These are phyloP conservation scores for Poecilia picta DNA, from an alignment of 2,797 vertebrate species.

Conservation along the genomic window DNA sequence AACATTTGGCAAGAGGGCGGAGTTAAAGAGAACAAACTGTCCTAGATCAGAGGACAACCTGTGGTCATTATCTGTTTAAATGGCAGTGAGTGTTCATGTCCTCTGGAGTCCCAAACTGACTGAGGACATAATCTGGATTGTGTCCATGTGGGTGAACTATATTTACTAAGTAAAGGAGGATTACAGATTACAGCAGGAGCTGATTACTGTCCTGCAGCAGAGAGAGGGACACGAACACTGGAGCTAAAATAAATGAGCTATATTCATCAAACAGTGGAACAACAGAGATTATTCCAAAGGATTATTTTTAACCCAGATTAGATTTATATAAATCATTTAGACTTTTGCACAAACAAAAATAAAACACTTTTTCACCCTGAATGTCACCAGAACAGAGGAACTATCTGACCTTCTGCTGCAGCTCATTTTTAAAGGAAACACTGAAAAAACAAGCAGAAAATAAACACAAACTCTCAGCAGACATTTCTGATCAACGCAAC, in stretches of 20 bases:
- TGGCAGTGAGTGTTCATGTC: constrained; percentile 6
- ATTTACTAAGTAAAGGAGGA: not conserved
- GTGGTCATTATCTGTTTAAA: not conserved
- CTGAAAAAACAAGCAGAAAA: not conserved
- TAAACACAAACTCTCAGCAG: not conserved
- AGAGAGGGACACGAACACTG: not conserved
- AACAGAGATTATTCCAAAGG: not conserved
- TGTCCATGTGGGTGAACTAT: not conserved
- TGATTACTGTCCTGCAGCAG: not conserved
- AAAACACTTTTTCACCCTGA: not conserved
- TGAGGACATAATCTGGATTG: not conserved
- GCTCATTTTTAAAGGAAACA: not conserved
- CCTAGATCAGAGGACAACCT: constrained; percentile 17
- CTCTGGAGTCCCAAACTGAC: not conserved
- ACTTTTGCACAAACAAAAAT: not conserved
- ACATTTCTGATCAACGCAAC: not conserved
- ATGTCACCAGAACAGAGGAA: not conserved
- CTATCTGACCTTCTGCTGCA: not conserved
- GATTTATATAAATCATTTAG: not conserved
- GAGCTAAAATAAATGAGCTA: not conserved
- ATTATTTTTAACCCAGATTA: not conserved
- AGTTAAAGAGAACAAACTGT: constrained; percentile 31
- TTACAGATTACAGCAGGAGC: not conserved
- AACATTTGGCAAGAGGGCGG: constrained; percentile 10
- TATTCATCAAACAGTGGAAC: not conserved